Conservation (phyloP, 2,888 invertebrate species). For the Ophion ventricosus region DNA sequence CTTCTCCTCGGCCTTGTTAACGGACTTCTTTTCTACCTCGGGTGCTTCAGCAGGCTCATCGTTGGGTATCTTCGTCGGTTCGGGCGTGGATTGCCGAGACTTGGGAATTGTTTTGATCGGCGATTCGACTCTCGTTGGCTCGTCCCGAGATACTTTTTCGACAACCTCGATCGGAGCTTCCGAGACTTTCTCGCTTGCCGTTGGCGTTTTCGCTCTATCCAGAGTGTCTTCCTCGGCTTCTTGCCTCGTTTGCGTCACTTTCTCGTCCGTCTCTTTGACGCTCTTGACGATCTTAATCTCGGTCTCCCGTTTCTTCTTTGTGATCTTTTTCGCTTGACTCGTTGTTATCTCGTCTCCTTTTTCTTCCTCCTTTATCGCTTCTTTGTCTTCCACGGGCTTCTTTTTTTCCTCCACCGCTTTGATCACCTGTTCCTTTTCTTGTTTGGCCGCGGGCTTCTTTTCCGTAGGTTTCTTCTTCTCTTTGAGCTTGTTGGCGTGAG, state of each 20-base stretch:
- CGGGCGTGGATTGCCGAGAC: slow-evolving; percentile 57
- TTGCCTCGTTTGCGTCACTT: slow-evolving; percentile 50
- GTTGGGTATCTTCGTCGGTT: slow-evolving; percentile 55
- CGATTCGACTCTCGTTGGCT: background rate
- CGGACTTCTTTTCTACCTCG: slow-evolving; percentile 6
- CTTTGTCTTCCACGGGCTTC: slow-evolving; percentile 65
- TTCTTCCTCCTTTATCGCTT: slow-evolving; percentile 71
- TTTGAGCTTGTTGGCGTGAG: slow-evolving; percentile 55
- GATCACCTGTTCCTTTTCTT: slow-evolving; percentile 74
- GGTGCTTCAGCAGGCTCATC: slow-evolving; percentile 42
- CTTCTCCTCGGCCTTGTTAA: background rate
- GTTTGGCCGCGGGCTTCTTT: slow-evolving; percentile 63
- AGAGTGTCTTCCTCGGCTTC: slow-evolving; percentile 55
- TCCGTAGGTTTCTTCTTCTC: slow-evolving; percentile 67
- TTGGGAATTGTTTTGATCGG: slow-evolving; percentile 12
- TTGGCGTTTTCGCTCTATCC: slow-evolving; percentile 57
- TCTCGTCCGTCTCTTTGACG: slow-evolving; percentile 52
- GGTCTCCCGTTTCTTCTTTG: slow-evolving; percentile 84
- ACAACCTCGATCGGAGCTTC: slow-evolving; percentile 11
- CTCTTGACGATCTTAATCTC: slow-evolving; percentile 76
- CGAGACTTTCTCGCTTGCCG: slow-evolving; percentile 29
- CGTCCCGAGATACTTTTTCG: slow-evolving; percentile 18
- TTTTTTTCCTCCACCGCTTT: slow-evolving; percentile 65
- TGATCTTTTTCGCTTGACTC: slow-evolving; percentile 83
- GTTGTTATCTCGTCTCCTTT: slow-evolving; percentile 79